Percentiles rank a stretch among this genome's conserved stretches.
Evolutionary conservation across 92 coral and sea anemone genomes (phyloP).

Genomic region (Ricordea florida): DNA sequence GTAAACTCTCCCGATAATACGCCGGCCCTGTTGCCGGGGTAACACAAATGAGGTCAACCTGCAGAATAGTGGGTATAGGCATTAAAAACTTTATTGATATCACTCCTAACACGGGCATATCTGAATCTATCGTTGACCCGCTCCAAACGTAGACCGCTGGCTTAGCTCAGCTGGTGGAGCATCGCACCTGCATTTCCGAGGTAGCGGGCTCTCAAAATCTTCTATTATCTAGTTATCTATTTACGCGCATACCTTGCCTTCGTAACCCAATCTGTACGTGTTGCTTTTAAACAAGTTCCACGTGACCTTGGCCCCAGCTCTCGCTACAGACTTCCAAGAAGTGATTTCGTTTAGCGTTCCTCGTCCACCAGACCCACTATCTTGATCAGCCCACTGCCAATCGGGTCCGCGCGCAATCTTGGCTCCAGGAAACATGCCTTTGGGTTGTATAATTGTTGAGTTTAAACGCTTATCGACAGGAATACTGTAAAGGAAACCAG

Average conservation of each 20-base stretch:
- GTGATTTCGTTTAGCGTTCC: conserved; percentile 53
- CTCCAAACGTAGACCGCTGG: neutral
- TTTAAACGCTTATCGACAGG: conserved; percentile 53
- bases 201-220: neutral
- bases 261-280: conserved; percentile 51
- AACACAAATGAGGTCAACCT: conserved; percentile 66
- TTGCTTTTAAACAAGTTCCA: conserved; percentile 29
- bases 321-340: conserved; percentile 17
- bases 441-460: conserved; percentile 23
- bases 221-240: neutral
- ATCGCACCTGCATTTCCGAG: neutral
- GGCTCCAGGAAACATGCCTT: conserved; percentile 63
- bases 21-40: conserved; percentile 49
- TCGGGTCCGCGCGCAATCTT: conserved; percentile 53
- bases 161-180: neutral
- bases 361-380: conserved; percentile 16
- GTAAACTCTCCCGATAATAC: conserved; percentile 70
- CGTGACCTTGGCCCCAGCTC: conserved; percentile 62
- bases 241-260: conserved; percentile 48
- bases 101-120: too few relatives aligned
- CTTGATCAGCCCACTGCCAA: conserved; percentile 56
- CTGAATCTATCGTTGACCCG: too few relatives aligned
- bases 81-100: neutral
- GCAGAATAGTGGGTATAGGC: neutral
- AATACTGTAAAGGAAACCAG: conserved; percentile 18